Evolutionary conservation across 2,113 vertebrate species (phyloP).

Genomic region (Siniperca knerii): DNA sequence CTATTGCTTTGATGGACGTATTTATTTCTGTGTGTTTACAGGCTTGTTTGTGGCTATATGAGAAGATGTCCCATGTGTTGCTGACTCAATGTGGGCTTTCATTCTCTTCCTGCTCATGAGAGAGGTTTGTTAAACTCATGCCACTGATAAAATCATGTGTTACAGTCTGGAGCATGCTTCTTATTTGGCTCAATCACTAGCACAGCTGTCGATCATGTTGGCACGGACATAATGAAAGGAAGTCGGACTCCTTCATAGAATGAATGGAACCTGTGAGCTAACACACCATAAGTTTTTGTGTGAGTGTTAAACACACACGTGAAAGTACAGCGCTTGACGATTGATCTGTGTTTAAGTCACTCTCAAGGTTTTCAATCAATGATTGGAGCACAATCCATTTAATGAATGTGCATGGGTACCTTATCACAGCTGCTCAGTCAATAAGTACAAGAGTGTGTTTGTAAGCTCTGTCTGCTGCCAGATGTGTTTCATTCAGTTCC

Average conservation of each 20-base stretch:
- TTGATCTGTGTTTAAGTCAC: constrained; percentile 32
- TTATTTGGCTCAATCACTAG: constrained; percentile 25
- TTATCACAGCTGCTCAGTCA: constrained; percentile 29
- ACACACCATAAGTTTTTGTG: background rate
- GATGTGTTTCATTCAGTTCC: constrained; percentile 19
- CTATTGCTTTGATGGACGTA: constrained; percentile 65
- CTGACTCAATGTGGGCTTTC: constrained; percentile 38
- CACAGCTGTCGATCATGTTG: constrained; percentile 37
- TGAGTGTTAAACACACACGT: constrained; percentile 8
- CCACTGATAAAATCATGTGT: constrained; percentile 39
- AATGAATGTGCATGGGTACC: constrained; percentile 10
- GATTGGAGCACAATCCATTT: constrained; percentile 27
- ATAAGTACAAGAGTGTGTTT: constrained; percentile 40
- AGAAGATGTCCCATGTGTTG: constrained; percentile 18
- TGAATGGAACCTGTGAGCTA: constrained; percentile 11
- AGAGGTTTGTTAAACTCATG: constrained; percentile 8
- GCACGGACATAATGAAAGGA: constrained; percentile 21
- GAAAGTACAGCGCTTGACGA: background rate
- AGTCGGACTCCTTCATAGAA: background rate
- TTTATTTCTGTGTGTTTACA: constrained; percentile 14
- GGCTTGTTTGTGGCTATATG: background rate
- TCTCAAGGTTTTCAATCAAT: constrained; percentile 17
- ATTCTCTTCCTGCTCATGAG: constrained; percentile 19
- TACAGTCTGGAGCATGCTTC: constrained; percentile 12
- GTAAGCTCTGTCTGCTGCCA: constrained; percentile 15